Evolutionary conservation across 2,888 invertebrate genomes (phyloP).

Genomic region (Mesorhabditis sp.): DNA sequence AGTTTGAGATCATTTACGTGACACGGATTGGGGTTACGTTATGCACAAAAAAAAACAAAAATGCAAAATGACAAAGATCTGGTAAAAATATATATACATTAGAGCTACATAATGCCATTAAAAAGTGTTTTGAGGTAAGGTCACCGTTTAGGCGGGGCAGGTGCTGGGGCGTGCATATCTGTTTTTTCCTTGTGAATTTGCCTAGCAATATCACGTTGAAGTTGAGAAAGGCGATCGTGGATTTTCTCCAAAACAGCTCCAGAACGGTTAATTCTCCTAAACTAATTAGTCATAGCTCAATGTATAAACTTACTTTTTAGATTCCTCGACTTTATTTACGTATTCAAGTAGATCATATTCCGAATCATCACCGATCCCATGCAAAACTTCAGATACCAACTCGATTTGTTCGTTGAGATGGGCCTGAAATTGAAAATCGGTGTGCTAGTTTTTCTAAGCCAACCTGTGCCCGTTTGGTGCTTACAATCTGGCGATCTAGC

Average conservation of each 20-base stretch:
- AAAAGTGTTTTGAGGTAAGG: not conserved
- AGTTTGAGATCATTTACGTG: no score
- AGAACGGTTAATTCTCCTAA: not conserved
- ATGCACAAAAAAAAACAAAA: no score
- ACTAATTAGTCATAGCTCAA: not conserved
- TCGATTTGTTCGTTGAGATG: not conserved
- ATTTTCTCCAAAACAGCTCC: not conserved
- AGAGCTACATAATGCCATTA: no score
- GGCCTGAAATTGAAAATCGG: not conserved
- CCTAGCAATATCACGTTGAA: not conserved
- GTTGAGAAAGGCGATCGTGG: not conserved
- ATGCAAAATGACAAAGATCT: no score
- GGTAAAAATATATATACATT: no score
- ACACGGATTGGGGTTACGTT: no score
- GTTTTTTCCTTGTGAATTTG: not conserved
- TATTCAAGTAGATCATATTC: not conserved
- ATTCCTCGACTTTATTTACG: not conserved
- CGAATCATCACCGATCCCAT: not conserved
- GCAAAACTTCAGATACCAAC: not conserved
- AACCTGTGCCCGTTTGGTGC: not conserved
- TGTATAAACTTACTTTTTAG: not conserved
- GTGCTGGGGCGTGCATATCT: not conserved
- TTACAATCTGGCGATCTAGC: not conserved
- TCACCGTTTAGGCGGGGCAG: not conserved
- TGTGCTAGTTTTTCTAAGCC: not conserved